Evolutionary conservation across 2,888 invertebrate species (phyloP), one percentile per base, ranked within the genome.

Genomic region (Sinodicranocentrus sp.): DNA sequence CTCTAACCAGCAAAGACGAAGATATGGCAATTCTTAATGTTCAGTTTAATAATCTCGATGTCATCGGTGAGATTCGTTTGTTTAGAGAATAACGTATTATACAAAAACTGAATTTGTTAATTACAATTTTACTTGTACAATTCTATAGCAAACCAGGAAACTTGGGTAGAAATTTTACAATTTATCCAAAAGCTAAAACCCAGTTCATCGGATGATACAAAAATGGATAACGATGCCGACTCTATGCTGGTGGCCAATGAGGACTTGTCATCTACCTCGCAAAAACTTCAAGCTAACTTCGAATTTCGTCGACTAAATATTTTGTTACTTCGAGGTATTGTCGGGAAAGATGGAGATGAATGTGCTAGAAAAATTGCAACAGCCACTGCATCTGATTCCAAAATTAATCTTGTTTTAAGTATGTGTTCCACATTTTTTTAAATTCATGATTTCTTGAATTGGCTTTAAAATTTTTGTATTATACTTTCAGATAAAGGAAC

Each of bases 281-380:
- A 82, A 39, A 85, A 94, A 87, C 95, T 95, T 0, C 95, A 97
- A 91, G 93, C 98, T 25, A 95, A 95, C 25, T 98, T 98, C 90
- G 97, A 98, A 90, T 98, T 98, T 90, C 96, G 97, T 91, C 94
- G 97, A 13, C 91, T 98, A 82, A 98, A 97, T 90, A 94, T 98
- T 84, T 91, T 98, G 78, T 92, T 98, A 86, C 91, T 98, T 86
- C 93, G 97, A 82, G 96, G 96, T 0, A 93, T 95, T 0, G 92
- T 95, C 89, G 90, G 90, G n/a, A 94, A 94, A 87, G 95, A 95
- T 86, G 94, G 94, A 57, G 91, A 92, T 87, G 91, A 94, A 68
- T 92, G 94, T 33, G 97, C 96, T 0, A 93, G 95, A 88, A 98
- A 98, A 92, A 96, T 98, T 84, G 97, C 97, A 80, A 98, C 98